phyloP scores from a whole-genome alignment of 1,140 invertebrate genomes.

The Sitophilus oryzae region DNA sequence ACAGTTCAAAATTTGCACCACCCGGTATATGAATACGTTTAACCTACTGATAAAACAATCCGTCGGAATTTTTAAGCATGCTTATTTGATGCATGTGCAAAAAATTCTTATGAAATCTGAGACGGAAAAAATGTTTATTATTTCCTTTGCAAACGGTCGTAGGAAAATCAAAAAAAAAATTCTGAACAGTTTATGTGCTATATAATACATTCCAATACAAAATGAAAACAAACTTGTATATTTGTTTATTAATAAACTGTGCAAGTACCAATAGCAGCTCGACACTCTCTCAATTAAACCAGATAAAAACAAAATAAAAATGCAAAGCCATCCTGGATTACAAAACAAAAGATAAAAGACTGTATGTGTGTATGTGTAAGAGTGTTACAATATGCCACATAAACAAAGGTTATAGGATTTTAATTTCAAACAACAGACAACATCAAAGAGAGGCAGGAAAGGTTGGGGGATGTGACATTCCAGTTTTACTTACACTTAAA shows the following conservation, averaged over 20 bases:
- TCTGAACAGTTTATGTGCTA: not conserved
- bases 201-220: not conserved
- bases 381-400: too few species aligned
- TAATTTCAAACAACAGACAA: constrained; percentile 2
- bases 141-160: too few species aligned
- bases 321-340: constrained; percentile 6
- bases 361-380: not conserved
- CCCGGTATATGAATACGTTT: too few species aligned
- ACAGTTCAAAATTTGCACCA: too few species aligned
- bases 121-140: too few species aligned
- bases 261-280: not conserved
- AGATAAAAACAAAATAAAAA: constrained; percentile 1
- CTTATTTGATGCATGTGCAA: too few species aligned
- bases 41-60: too few species aligned
- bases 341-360: not conserved
- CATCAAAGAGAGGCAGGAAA: constrained; percentile 3
- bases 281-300: not conserved
- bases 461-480: constrained; percentile 1
- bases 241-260: not conserved
- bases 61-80: too few species aligned
- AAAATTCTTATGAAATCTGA: too few species aligned
- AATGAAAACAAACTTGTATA: not conserved
- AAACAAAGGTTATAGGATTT: constrained; percentile 1
- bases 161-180: not conserved
- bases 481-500: constrained; percentile 7